Evolutionary conservation across 2,797 vertebrate species (phyloP).

Genomic region (Onychomys leucogaster): DNA sequence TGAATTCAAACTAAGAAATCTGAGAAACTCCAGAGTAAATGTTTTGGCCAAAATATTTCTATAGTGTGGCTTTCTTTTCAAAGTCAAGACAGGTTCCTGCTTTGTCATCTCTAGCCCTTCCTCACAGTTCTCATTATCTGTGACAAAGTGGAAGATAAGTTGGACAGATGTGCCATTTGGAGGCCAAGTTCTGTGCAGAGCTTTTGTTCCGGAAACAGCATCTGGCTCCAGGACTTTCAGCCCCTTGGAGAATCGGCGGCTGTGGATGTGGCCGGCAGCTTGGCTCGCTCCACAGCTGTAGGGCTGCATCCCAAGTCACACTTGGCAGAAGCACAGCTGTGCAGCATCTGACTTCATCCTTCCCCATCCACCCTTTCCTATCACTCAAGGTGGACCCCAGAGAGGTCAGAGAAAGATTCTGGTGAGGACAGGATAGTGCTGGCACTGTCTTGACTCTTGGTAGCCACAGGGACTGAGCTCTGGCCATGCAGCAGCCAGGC

Average conservation of each 20-base stretch:
- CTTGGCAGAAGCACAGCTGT: conserved; percentile 66
- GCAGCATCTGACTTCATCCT: conserved; percentile 46
- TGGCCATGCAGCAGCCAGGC: not conserved
- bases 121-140: conserved; percentile 78
- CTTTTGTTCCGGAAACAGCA: conserved; percentile 80
- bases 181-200: conserved; percentile 78
- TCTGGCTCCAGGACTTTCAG: conserved; percentile 81
- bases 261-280: conserved; percentile 78
- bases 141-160: conserved; percentile 80
- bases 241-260: conserved; percentile 76
- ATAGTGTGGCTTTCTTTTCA: conserved; percentile 62
- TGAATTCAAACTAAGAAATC: conserved; percentile 61
- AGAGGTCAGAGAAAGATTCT: not conserved
- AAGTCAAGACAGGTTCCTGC: conserved; percentile 5
- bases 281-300: conserved; percentile 74
- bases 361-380: not conserved
- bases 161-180: conserved; percentile 78
- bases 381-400: not conserved
- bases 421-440: not conserved
- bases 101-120: conserved; percentile 66
- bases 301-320: not conserved
- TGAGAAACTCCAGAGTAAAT: conserved; percentile 65
- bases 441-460: not conserved
- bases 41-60: conserved; percentile 58
- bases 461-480: not conserved